A percentile compares a stretch with the other conserved stretches of the same genome.
Conservation (phyloP, 1,140 invertebrate species). For the Pogonomyrmex californicus region DNA sequence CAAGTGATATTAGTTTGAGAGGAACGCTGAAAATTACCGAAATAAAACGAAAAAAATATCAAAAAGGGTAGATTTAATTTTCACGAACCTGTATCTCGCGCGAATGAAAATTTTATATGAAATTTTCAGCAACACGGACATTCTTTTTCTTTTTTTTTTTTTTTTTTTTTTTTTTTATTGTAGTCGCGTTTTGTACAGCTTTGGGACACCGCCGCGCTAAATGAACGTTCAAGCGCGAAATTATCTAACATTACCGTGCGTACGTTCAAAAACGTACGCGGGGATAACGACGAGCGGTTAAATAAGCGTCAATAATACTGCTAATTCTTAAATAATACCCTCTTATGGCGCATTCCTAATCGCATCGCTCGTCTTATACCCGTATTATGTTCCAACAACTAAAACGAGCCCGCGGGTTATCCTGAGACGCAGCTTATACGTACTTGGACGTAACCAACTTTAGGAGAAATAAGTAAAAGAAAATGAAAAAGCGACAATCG, state of each 20-base stretch:
- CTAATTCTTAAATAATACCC: conserved; percentile 27
- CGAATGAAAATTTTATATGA: conserved; percentile 21
- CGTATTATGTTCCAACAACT: conserved; percentile 21
- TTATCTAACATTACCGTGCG: conserved; percentile 5
- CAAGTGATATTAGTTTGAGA: conserved; percentile 22
- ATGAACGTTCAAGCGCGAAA: conserved; percentile 24
- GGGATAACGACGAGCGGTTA: conserved; percentile 9
- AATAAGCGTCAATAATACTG: conserved; percentile 20
- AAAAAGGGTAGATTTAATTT: conserved; percentile 26
- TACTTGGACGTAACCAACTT: background rate
- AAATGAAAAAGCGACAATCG: background rate
- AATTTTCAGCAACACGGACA: background rate
- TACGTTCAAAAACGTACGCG: conserved; percentile 2
- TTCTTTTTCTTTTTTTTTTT: background rate
- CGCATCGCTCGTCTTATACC: background rate
- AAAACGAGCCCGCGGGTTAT: conserved; percentile 17
- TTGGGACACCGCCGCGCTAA: conserved; percentile 13
- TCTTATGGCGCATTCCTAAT: conserved; percentile 1
- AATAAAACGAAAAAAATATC: background rate
- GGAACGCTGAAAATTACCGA: background rate
- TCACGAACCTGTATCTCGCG: background rate
- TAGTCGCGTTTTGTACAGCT: background rate
- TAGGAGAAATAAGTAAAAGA: background rate
- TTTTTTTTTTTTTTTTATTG: background rate
- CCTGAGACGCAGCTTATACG: conserved; percentile 10